Evolutionary conservation across 2,797 vertebrate genomes (phyloP).

Genomic region (Apogon hyalosoma): DNA sequence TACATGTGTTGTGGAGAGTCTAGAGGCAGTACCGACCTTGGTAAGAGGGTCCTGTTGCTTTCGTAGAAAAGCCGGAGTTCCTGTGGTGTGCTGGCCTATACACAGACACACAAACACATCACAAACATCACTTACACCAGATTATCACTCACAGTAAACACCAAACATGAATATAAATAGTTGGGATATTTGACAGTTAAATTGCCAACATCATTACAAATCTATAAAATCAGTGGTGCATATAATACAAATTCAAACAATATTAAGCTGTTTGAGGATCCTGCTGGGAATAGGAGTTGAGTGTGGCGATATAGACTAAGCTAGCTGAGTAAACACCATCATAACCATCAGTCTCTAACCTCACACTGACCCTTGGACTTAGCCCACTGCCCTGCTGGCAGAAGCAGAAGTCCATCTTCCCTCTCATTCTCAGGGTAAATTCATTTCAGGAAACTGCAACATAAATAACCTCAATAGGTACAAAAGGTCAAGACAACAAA

Average conservation of each 20-base stretch:
- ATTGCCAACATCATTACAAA: slow-evolving; percentile 3
- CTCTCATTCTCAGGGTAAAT: slow-evolving; percentile 30
- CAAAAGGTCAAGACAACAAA: slow-evolving; percentile 20
- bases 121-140: slow-evolving; percentile 10
- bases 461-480: slow-evolving; percentile 31
- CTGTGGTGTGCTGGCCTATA: slow-evolving; percentile 94
- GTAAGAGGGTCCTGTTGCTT: slow-evolving; percentile 92
- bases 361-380: slow-evolving; percentile 40
- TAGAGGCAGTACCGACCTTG: slow-evolving; percentile 86
- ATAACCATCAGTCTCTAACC: slow-evolving; percentile 7
- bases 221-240: neutral
- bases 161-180: slow-evolving; percentile 1
- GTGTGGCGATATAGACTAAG: slow-evolving; percentile 20
- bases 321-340: slow-evolving; percentile 45
- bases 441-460: slow-evolving; percentile 36
- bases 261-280: slow-evolving; percentile 8
- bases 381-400: slow-evolving; percentile 31
- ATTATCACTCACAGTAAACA: slow-evolving; percentile 1
- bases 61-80: slow-evolving; percentile 97
- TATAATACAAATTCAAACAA: slow-evolving; percentile 12
- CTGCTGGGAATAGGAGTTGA: slow-evolving; percentile 12
- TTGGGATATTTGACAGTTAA: neutral
- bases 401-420: slow-evolving; percentile 28
- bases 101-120: slow-evolving; percentile 35
- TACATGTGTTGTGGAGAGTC: neutral